Conservation (phyloP, 2,797 vertebrate genomes). For the Hemibagrus guttatus region DNA sequence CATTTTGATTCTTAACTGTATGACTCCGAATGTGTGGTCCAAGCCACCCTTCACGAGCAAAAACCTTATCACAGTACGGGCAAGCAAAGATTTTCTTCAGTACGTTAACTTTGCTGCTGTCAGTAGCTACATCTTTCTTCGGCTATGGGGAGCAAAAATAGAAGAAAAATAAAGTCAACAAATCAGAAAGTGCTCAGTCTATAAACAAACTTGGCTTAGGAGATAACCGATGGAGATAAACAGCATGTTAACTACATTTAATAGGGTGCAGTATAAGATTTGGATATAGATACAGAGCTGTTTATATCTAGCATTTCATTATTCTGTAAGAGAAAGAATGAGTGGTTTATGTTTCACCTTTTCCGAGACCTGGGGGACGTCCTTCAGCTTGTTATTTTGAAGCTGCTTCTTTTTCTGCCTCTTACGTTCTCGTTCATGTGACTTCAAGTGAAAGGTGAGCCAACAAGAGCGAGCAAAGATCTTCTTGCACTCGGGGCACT, state of each 20-base stretch:
- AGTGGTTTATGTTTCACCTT: conserved; percentile 1
- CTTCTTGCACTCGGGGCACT: conserved; percentile 43
- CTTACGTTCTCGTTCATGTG: conserved; percentile 29
- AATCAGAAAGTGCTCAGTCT: neutral
- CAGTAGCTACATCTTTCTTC: conserved; percentile 11
- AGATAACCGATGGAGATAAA: neutral
- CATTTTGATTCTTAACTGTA: neutral
- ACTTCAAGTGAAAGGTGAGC: conserved; percentile 44
- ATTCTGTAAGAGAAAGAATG: neutral
- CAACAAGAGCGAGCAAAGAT: conserved; percentile 24
- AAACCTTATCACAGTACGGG: conserved; percentile 50
- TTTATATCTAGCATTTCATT: neutral
- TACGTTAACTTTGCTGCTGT: conserved; percentile 18
- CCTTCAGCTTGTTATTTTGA: conserved; percentile 18
- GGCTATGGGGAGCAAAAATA: conserved; percentile 26
- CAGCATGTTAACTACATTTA: neutral
- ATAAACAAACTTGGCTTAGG: neutral
- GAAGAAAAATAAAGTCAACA: neutral
- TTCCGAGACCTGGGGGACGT: neutral
- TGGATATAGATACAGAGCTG: neutral
- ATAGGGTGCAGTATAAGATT: neutral
- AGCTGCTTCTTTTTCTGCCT: conserved; percentile 11
- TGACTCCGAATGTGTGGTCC: conserved; percentile 37
- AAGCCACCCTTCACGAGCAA: conserved; percentile 41
- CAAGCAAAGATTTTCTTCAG: conserved; percentile 43